Percentiles rank a stretch among this genome's conserved stretches.
Conservation (phyloP, 1,140 invertebrate genomes). For the Aphidius ervi region DNA sequence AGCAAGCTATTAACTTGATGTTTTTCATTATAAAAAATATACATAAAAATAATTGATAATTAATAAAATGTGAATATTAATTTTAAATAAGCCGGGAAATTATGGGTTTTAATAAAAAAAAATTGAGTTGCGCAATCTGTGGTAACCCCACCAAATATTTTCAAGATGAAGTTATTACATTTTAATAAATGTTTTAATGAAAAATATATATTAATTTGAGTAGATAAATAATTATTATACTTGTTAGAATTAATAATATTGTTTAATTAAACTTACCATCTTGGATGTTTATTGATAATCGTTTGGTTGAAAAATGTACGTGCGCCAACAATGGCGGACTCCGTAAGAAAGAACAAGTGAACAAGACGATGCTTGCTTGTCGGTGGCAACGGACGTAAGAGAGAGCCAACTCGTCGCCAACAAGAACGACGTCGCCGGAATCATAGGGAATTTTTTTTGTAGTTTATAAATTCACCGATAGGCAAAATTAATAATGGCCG, state of each 20-base stretch:
- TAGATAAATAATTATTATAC: constrained; percentile 5
- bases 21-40: too few species aligned
- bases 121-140: constrained; percentile 47
- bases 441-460: too few species aligned
- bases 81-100: too few species aligned
- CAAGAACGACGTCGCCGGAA: too few species aligned
- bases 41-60: neutral
- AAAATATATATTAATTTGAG: constrained; percentile 38
- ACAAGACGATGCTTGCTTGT: constrained; percentile 17
- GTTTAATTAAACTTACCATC: constrained; percentile 64
- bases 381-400: constrained; percentile 1
- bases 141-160: constrained; percentile 33
- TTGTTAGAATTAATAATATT: constrained; percentile 34
- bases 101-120: neutral
- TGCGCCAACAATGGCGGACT: constrained; percentile 81
- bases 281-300: constrained; percentile 80
- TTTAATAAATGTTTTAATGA: neutral
- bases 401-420: neutral
- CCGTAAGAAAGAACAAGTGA: constrained; percentile 54
- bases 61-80: neutral
- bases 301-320: constrained; percentile 64
- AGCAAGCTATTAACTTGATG: too few species aligned
- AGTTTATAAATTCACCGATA: too few species aligned
- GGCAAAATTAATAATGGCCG: too few species aligned
- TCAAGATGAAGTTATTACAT: constrained; percentile 20